These are phyloP conservation scores for Paralichthys olivaceus DNA, from an alignment of 2,113 vertebrate species.

Conservation along the genomic window DNA sequence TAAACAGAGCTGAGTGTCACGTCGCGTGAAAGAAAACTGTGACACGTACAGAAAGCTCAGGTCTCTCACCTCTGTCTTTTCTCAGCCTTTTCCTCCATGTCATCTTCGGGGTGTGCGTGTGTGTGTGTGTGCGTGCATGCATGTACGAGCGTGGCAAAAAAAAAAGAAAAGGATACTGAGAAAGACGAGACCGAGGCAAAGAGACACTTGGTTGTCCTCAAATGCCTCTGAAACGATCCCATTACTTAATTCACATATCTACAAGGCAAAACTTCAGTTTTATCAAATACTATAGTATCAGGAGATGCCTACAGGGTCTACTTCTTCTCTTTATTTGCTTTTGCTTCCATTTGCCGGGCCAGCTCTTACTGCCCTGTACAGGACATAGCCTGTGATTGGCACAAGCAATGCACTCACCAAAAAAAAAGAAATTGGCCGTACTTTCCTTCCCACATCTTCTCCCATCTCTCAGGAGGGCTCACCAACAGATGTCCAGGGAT, in stretches of 20 bases:
- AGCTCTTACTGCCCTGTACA: constrained; percentile 16
- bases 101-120: neutral
- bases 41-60: constrained; percentile 27
- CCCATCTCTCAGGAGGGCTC: constrained; percentile 47
- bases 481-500: constrained; percentile 76
- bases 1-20: constrained; percentile 20
- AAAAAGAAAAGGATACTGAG: neutral
- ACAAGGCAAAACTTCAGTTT: constrained; percentile 4
- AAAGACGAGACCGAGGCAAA: too few relatives aligned
- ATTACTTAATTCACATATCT: constrained; percentile 27
- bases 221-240: neutral
- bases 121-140: neutral
- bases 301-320: constrained; percentile 33
- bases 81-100: constrained; percentile 18
- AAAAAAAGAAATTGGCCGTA: constrained; percentile 32
- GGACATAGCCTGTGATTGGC: constrained; percentile 35
- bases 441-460: constrained; percentile 62
- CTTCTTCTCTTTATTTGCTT: constrained; percentile 56
- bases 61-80: constrained; percentile 29
- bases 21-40: constrained; percentile 6
- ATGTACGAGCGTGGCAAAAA: neutral
- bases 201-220: neutral
- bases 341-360: constrained; percentile 24
- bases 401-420: constrained; percentile 50
- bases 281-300: constrained; percentile 10